phyloP scores from a whole-genome alignment of 2,888 invertebrate genomes.

The Dinocampus coccinellae region DNA sequence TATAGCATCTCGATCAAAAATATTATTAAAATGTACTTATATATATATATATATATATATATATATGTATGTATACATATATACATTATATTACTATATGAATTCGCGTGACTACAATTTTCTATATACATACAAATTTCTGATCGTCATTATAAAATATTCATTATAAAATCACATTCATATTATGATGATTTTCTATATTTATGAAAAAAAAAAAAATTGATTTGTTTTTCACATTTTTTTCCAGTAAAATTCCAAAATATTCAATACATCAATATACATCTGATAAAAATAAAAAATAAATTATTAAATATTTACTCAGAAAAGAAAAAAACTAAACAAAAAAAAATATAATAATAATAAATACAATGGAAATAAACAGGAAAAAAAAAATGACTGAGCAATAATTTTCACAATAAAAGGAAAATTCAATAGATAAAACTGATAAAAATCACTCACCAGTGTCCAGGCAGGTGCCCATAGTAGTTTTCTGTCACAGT shows the following conservation, averaged over 20 bases:
- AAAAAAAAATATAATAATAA: no score
- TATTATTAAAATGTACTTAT: not conserved
- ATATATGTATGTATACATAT: no score
- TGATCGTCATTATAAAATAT: not conserved
- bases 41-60: no score
- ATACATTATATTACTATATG: not conserved
- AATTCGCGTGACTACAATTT: not conserved
- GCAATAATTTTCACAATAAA: not conserved
- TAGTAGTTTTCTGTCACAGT: constrained; percentile 66
- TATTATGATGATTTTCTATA: not conserved
- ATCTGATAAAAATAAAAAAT: no score
- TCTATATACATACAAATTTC: not conserved
- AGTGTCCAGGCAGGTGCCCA: constrained; percentile 73
- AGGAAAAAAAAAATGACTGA: no score
- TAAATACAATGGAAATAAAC: no score
- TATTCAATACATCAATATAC: no score
- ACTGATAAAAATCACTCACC: constrained; percentile 58
- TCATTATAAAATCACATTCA: not conserved
- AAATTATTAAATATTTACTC: not conserved
- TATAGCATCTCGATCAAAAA: not conserved
- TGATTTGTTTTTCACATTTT: not conserved
- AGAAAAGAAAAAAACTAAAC: no score
- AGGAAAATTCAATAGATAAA: not conserved
- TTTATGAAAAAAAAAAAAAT: not conserved
- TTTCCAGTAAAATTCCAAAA: not conserved